Evolutionary conservation across 92 coral and sea anemone genomes (phyloP).

Genomic region (Bergia puertoricense): DNA sequence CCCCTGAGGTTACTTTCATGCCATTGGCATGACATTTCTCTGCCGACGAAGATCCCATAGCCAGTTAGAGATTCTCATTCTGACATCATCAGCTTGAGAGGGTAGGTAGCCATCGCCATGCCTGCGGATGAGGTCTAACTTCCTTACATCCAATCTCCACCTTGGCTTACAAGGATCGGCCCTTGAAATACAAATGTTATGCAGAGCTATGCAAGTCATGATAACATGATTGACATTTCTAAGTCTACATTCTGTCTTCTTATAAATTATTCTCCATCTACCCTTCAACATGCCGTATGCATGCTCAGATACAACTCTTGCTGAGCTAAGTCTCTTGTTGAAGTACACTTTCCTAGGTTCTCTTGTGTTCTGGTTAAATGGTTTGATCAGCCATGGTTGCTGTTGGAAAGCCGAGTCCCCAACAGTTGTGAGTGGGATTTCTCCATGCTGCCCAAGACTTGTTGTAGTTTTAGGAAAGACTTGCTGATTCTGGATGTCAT

Average conservation of each 20-base stretch:
- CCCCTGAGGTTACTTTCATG: no score
- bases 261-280: constrained; percentile 65
- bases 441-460: constrained; percentile 22
- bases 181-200: constrained; percentile 25
- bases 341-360: constrained; percentile 59
- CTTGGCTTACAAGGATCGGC: constrained; percentile 56
- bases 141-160: constrained; percentile 42
- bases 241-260: constrained; percentile 69
- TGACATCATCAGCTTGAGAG: constrained; percentile 27
- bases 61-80: constrained; percentile 22
- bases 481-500: constrained; percentile 31
- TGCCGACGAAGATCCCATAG: constrained; percentile 5
- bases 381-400: constrained; percentile 20
- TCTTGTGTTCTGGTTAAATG: constrained; percentile 32
- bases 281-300: constrained; percentile 76
- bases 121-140: constrained; percentile 1
- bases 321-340: constrained; percentile 61
- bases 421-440: constrained; percentile 37
- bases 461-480: constrained; percentile 34
- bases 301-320: constrained; percentile 71
- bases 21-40: constrained; percentile 1
- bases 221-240: constrained; percentile 55
- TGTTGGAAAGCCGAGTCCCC: constrained; percentile 30
- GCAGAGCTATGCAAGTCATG: constrained; percentile 28
- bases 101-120: constrained; percentile 6